Evolutionary conservation across 2,888 invertebrate species (phyloP).

Genomic region (Euphydryas editha): DNA sequence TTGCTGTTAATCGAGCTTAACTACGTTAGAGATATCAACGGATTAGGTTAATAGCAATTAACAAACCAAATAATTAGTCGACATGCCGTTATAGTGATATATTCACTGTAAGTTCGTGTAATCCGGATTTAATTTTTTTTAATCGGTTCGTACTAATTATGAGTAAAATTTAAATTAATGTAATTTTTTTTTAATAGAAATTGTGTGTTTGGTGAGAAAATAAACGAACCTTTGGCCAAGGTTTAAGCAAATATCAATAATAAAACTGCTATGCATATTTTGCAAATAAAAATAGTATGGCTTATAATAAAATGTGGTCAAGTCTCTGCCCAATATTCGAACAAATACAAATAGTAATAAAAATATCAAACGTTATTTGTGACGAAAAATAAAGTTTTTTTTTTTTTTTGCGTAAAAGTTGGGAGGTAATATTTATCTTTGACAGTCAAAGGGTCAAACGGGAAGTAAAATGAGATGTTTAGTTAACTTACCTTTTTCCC

Average conservation of each 20-base stretch:
- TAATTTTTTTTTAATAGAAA: too few species aligned
- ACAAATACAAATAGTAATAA: background rate
- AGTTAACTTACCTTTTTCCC: background rate
- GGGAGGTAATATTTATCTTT: background rate
- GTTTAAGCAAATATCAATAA: too few species aligned
- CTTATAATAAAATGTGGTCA: background rate
- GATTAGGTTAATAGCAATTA: conserved; percentile 43
- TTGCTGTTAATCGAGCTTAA: conserved; percentile 3
- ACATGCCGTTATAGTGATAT: conserved; percentile 40
- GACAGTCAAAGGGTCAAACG: conserved; percentile 8
- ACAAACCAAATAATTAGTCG: conserved; percentile 44
- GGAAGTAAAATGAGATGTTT: background rate
- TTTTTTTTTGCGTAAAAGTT: background rate
- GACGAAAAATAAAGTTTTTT: background rate
- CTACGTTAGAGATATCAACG: conserved; percentile 37
- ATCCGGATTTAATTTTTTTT: background rate
- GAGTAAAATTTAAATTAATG: too few species aligned
- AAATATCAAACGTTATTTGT: background rate
- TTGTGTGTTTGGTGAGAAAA: too few species aligned
- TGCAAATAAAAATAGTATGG: too few species aligned
- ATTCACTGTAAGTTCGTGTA: conserved; percentile 29
- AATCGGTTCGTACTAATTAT: background rate
- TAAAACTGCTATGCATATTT: too few species aligned
- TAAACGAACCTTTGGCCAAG: too few species aligned
- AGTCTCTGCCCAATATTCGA: background rate